These are phyloP conservation scores for Scaptomyza flava DNA, from an alignment of 2,888 invertebrate genomes.

Conservation along the genomic window DNA sequence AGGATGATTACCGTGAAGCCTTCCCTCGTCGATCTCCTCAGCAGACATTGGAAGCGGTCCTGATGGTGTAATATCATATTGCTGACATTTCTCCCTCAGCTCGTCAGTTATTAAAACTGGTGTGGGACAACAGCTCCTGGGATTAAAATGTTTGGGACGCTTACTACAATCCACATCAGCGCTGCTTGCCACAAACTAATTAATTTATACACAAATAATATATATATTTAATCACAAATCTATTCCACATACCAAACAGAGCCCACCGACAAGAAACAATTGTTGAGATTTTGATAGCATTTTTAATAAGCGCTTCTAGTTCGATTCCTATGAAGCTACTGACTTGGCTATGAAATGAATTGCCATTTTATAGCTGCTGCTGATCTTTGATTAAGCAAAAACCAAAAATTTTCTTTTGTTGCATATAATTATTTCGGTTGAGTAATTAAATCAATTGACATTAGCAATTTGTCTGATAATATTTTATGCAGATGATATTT, in stretches of 20 bases:
- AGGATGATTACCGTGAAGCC: constrained; percentile 30
- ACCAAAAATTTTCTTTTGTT: constrained; percentile 32
- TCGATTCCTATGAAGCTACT: constrained; percentile 25
- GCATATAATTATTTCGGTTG: constrained; percentile 50
- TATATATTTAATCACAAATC: no score
- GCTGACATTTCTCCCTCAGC: constrained; percentile 57
- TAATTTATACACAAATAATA: constrained; percentile 1
- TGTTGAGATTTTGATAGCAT: constrained; percentile 52
- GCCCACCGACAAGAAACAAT: constrained; percentile 51
- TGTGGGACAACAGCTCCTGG: constrained; percentile 63
- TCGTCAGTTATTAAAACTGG: constrained; percentile 62
- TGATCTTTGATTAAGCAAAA: constrained; percentile 1
- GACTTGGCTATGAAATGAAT: background rate
- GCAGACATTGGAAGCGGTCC: constrained; percentile 14
- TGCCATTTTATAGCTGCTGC: constrained; percentile 35
- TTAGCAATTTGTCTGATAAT: constrained; percentile 4
- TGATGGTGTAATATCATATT: constrained; percentile 29
- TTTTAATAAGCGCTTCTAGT: constrained; percentile 10
- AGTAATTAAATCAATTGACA: constrained; percentile 47
- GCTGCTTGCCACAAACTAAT: constrained; percentile 40
- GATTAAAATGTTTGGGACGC: constrained; percentile 45
- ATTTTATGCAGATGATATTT: constrained; percentile 14
- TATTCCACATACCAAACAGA: constrained; percentile 55
- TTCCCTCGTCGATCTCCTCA: constrained; percentile 32
- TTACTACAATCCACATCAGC: constrained; percentile 64